These are phyloP conservation scores for Ifrita kowaldi DNA, from an alignment of 2,113 vertebrate genomes.

Conservation along the genomic window DNA sequence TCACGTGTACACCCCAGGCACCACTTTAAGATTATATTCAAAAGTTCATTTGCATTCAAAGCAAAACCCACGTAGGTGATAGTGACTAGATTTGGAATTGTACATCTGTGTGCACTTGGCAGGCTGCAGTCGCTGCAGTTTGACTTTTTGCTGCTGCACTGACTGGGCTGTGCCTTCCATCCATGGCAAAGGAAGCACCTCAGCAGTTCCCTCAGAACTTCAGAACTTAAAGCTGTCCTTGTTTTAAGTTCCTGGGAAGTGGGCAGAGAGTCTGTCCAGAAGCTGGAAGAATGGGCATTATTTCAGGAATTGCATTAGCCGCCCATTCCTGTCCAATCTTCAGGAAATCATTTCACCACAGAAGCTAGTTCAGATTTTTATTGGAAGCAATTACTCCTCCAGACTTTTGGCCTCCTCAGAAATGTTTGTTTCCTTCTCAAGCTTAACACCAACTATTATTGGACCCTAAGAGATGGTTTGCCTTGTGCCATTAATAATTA, in stretches of 20 bases:
- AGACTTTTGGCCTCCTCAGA: not conserved
- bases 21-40: not conserved
- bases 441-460: not conserved
- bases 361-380: not conserved
- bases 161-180: not conserved
- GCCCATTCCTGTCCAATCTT: not conserved
- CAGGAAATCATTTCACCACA: not conserved
- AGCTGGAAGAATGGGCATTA: not conserved
- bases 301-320: not conserved
- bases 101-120: not conserved
- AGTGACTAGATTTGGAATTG: not conserved
- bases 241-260: not conserved
- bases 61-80: not conserved
- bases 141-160: not conserved
- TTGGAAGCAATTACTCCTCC: not conserved
- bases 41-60: slow-evolving; percentile 1
- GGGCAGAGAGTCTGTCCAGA: not conserved
- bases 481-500: not conserved
- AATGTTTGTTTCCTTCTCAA: not conserved
- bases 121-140: not conserved
- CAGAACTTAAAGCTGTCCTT: not conserved
- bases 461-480: not conserved
- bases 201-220: not conserved
- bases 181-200: not conserved
- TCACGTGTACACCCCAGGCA: not conserved